These are phyloP conservation scores for Cephus nigrinus DNA, from an alignment of 2,888 invertebrate species.

Conservation along the genomic window DNA sequence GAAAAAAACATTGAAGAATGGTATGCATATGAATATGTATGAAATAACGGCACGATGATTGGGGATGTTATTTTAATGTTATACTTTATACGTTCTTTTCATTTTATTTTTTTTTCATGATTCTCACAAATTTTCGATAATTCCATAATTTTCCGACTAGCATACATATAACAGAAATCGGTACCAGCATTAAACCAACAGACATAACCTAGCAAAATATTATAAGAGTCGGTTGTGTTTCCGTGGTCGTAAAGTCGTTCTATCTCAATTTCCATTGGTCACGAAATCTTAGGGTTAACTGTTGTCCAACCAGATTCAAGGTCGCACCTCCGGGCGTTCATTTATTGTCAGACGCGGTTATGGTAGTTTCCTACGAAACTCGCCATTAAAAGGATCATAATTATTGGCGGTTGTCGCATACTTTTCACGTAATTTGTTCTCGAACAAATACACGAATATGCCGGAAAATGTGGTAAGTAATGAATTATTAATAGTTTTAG, in stretches of 20 bases:
- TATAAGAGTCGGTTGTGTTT: not conserved
- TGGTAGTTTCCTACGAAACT: constrained; percentile 22
- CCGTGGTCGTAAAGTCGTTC: not conserved
- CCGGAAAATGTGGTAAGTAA: constrained; percentile 53
- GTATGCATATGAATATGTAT: not conserved
- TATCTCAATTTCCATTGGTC: not conserved
- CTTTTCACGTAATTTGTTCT: constrained; percentile 25
- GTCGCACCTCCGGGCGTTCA: not conserved
- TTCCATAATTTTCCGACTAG: not conserved
- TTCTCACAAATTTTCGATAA: not conserved
- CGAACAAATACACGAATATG: constrained; percentile 38
- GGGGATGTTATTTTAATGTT: not conserved
- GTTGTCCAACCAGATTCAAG: constrained; percentile 3
- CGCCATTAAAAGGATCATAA: constrained; percentile 34
- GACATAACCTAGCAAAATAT: not conserved
- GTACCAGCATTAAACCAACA: not conserved
- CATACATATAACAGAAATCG: not conserved
- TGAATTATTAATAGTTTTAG: not conserved
- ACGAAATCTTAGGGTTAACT: not conserved
- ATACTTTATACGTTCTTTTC: not conserved
- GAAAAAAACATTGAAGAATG: not conserved
- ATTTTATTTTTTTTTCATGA: not conserved
- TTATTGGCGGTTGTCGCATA: constrained; percentile 36
- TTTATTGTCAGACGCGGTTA: constrained; percentile 7
- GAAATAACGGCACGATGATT: not conserved